Evolutionary conservation across 2,113 vertebrate species (phyloP).

Genomic region (Xenopus laevis): DNA sequence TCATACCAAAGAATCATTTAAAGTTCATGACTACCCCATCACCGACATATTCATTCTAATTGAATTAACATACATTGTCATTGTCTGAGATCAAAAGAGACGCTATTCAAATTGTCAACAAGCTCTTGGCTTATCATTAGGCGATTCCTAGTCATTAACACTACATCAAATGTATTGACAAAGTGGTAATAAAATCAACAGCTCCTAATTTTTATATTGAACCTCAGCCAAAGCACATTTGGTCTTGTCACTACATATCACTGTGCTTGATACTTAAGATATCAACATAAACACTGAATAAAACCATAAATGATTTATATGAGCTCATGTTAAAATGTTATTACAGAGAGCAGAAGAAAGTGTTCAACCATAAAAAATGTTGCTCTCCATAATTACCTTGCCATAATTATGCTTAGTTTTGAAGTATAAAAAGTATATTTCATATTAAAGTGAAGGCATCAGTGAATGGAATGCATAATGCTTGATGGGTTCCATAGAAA

Average conservation of each 20-base stretch:
- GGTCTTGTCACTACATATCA: slow-evolving; percentile 58
- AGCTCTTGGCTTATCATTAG: slow-evolving; percentile 58
- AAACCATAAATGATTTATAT: slow-evolving; percentile 49
- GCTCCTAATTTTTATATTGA: slow-evolving; percentile 61
- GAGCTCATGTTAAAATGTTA: slow-evolving; percentile 33
- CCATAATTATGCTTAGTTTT: neutral
- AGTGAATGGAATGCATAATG: neutral
- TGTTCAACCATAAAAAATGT: slow-evolving; percentile 18
- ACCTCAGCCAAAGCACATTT: slow-evolving; percentile 58
- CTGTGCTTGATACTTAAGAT: slow-evolving; percentile 52
- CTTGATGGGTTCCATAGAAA: neutral
- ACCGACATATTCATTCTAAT: no score
- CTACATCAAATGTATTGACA: slow-evolving; percentile 62
- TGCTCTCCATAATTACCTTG: slow-evolving; percentile 14
- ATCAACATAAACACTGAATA: slow-evolving; percentile 60
- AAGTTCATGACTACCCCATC: no score
- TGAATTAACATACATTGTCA: no score
- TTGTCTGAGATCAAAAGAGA: slow-evolving; percentile 52
- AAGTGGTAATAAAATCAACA: slow-evolving; percentile 65
- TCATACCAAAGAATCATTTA: no score
- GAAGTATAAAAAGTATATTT: neutral
- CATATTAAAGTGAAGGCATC: neutral
- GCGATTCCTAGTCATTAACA: slow-evolving; percentile 66
- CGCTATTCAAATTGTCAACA: slow-evolving; percentile 41
- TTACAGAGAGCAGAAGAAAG: slow-evolving; percentile 6